Conservation (phyloP, 2,113 vertebrate genomes). For the Myotis yumanensis region DNA sequence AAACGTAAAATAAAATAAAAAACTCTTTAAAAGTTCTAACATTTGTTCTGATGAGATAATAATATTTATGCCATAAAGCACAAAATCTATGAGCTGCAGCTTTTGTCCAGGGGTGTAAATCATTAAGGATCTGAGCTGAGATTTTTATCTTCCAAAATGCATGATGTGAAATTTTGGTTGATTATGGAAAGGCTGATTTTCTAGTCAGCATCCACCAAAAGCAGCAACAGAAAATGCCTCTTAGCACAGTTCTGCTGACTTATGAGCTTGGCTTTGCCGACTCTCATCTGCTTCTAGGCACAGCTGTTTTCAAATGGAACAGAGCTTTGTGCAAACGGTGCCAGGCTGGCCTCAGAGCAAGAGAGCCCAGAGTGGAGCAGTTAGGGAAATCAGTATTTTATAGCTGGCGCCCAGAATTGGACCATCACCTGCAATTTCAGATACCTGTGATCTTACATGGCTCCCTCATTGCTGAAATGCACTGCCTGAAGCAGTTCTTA, state of each 20-base stretch:
- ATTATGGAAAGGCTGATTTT: conserved; percentile 72
- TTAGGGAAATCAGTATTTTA: conserved; percentile 44
- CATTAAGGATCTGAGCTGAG: conserved; percentile 44
- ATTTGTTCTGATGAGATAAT: not conserved
- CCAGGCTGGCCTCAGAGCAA: conserved; percentile 69
- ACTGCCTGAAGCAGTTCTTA: not conserved
- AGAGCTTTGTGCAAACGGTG: conserved; percentile 45
- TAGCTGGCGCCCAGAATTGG: conserved; percentile 52
- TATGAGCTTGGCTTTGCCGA: conserved; percentile 65
- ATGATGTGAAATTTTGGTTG: conserved; percentile 57
- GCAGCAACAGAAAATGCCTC: conserved; percentile 73
- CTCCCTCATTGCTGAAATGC: not conserved
- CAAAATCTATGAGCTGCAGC: not conserved
- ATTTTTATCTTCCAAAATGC: conserved; percentile 66
- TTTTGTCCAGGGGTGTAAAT: conserved; percentile 55
- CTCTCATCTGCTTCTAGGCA: conserved; percentile 74
- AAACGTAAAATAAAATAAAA: not conserved
- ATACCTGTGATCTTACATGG: not conserved
- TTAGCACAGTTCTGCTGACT: conserved; percentile 75
- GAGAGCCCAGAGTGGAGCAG: not conserved
- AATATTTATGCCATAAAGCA: conserved; percentile 19
- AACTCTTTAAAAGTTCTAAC: conserved; percentile 2
- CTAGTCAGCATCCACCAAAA: conserved; percentile 78
- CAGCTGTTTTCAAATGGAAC: conserved; percentile 74
- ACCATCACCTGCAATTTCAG: conserved; percentile 63